Evolutionary conservation across 2,888 invertebrate genomes (phyloP), one percentile per base, ranked within the genome.

Genomic region (Yponomeuta evonymella): DNA sequence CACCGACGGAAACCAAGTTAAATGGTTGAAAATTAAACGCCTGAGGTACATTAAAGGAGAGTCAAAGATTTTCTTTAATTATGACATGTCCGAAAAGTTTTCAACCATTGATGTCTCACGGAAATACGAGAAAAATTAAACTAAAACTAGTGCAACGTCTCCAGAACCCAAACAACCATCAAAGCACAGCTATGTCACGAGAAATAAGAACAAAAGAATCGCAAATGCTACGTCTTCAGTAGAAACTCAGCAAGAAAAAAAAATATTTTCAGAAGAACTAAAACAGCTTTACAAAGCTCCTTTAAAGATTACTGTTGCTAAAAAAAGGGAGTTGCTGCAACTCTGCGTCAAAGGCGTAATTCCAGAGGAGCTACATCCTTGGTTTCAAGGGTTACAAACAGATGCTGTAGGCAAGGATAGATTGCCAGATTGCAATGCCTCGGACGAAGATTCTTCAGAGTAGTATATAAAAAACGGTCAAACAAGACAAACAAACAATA

Each of bases 31-130:
- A 33, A 15, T 67, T 29, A 67, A 36, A 15, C 12, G 67, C 30
- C 36, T 67, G 10, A 36, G 67, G 29, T 36, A 67, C 9, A 67
- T 33, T 15, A 30, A 67, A 67, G 36, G 33, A 67, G 15, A 67
- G 67, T 33, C 43, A 33, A 67, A 67, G 43, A 67, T 67, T 36
- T 67, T 67, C 29, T 67, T 33, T 33, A 36, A 36, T 36, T 67
- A 36, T 33, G 9, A 36, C 67, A 67, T 30, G 36, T 36, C 36
- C 36, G 43, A 36, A 33, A 67, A 36, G 36, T 67, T 67, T 67
- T 67, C 33, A 23, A 67, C 43, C 51, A 51, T 51, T 51, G 10
- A 51, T 51, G 51, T 51, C 12, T 51, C 51, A 51, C 51, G 51
- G 10, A 6, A 30, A 64, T 30, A 4, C 10, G 30, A n/a, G 10